Conservation (phyloP, 2,888 invertebrate genomes). For the Latrodectus hesperus region DNA sequence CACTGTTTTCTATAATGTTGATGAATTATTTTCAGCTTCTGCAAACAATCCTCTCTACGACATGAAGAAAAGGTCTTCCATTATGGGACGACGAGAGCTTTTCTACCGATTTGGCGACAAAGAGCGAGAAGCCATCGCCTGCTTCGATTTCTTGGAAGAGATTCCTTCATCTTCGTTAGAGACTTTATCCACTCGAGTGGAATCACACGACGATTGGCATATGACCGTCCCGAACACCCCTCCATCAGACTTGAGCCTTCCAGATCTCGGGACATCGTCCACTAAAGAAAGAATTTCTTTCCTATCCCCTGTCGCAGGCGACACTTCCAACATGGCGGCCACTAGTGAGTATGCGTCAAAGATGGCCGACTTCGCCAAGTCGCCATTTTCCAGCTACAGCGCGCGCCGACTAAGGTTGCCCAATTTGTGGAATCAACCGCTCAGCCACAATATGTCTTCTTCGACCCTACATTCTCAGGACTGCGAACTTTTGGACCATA, state of each 20-base stretch:
- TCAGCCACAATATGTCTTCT: slow-evolving; percentile 65
- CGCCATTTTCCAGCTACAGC: slow-evolving; percentile 45
- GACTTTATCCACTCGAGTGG: not conserved
- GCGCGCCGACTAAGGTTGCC: slow-evolving; percentile 41
- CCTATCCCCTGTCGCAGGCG: slow-evolving; percentile 34
- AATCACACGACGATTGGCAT: not conserved
- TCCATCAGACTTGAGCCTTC: slow-evolving; percentile 38
- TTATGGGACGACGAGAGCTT: slow-evolving; percentile 85
- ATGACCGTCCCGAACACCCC: slow-evolving; percentile 8
- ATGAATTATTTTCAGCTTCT: slow-evolving; percentile 33
- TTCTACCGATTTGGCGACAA: slow-evolving; percentile 86
- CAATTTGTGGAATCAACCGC: slow-evolving; percentile 59
- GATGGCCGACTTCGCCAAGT: slow-evolving; percentile 21
- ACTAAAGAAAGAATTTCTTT: slow-evolving; percentile 43
- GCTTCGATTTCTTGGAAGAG: slow-evolving; percentile 86
- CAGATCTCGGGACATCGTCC: slow-evolving; percentile 15
- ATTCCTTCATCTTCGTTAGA: slow-evolving; percentile 67
- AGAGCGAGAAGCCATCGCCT: slow-evolving; percentile 85
- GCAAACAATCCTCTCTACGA: slow-evolving; percentile 57
- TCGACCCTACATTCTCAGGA: slow-evolving; percentile 66
- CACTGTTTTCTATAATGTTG: no score
- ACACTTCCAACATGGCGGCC: slow-evolving; percentile 9
- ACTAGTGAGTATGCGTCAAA: slow-evolving; percentile 6
- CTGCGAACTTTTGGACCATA: slow-evolving; percentile 64
- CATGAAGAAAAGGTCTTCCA: slow-evolving; percentile 79